These are phyloP conservation scores for Mustelus asterias DNA, from an alignment of 2,113 vertebrate genomes.

Conservation along the genomic window DNA sequence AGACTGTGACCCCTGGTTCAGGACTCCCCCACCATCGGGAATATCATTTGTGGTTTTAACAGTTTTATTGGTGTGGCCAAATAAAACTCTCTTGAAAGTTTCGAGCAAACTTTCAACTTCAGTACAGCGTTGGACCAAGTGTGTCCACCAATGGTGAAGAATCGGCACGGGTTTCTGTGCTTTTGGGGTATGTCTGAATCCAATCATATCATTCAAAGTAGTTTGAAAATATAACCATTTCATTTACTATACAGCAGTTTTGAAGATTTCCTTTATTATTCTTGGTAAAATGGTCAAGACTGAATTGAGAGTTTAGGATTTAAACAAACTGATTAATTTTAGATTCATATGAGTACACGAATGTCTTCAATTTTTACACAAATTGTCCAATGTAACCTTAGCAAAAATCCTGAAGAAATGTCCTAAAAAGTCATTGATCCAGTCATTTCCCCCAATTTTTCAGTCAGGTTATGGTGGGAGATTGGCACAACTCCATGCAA, in stretches of 20 bases:
- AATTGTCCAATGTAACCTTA: background rate
- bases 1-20: no score
- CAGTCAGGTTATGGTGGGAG: background rate
- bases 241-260: background rate
- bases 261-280: background rate
- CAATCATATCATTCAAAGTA: background rate
- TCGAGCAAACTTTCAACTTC: background rate
- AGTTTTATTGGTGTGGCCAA: background rate
- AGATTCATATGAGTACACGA: background rate
- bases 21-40: no score
- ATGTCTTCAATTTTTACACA: background rate
- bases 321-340: background rate
- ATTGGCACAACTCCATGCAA: background rate
- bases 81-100: background rate
- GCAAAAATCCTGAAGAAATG: background rate
- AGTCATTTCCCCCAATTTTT: background rate
- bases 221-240: background rate
- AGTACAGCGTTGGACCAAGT: background rate
- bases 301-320: background rate
- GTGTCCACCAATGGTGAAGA: background rate
- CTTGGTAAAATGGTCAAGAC: background rate
- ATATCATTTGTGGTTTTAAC: background rate
- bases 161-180: background rate
- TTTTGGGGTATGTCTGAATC: background rate
- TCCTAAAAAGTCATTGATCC: background rate